phyloP scores from a whole-genome alignment of 2,888 invertebrate species.

The Drosophila demipolita region DNA sequence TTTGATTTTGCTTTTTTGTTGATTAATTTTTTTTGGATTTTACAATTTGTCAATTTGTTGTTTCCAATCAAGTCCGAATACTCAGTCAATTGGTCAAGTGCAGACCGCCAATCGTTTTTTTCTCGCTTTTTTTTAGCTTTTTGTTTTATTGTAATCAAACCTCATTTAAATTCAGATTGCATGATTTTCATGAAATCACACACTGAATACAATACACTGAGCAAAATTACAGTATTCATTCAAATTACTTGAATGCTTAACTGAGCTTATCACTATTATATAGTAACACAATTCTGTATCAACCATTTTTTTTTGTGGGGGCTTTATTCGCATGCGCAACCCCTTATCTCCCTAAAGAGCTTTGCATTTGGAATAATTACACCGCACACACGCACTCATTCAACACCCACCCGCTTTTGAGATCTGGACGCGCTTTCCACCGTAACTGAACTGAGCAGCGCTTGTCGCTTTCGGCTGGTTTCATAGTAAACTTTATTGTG shows the following conservation, averaged over 20 bases:
- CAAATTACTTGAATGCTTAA: not conserved
- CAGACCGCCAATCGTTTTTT: conserved; percentile 57
- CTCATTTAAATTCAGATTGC: conserved; percentile 80
- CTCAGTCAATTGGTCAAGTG: conserved; percentile 79
- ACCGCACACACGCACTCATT: conserved; percentile 8
- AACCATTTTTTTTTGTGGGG: not conserved
- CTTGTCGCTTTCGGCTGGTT: conserved; percentile 57
- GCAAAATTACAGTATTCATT: conserved; percentile 16
- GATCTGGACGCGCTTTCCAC: conserved; percentile 50
- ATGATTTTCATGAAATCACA: conserved; percentile 70
- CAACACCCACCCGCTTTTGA: conserved; percentile 19
- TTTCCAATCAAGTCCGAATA: conserved; percentile 61
- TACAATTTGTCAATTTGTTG: conserved; percentile 51
- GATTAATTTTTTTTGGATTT: conserved; percentile 12
- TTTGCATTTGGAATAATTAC: not conserved
- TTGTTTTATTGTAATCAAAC: conserved; percentile 71
- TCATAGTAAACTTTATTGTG: conserved; percentile 63
- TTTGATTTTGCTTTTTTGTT: conserved; percentile 11
- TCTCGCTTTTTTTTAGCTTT: conserved; percentile 10
- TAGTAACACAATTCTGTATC: not conserved
- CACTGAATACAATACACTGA: conserved; percentile 29
- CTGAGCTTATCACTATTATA: not conserved
- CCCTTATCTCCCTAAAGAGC: not conserved
- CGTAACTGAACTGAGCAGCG: conserved; percentile 46
- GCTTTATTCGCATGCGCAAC: conserved; percentile 6